These are phyloP conservation scores for Dasypogon diadema DNA, from an alignment of 2,888 invertebrate genomes.

Conservation along the genomic window DNA sequence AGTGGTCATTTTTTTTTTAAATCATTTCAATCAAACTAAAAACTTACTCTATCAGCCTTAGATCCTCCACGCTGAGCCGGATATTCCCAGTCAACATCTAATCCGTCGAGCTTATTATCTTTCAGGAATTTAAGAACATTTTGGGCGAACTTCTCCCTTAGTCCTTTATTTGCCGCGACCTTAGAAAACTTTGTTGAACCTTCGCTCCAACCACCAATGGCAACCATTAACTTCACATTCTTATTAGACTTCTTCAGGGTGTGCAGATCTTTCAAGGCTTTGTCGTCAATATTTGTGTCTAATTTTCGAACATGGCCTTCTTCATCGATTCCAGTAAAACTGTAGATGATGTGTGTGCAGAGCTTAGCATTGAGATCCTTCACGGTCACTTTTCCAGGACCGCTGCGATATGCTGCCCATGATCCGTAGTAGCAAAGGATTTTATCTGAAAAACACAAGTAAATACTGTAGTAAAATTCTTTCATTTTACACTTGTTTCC, in stretches of 20 bases:
- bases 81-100: slow-evolving; percentile 77
- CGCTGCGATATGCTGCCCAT: slow-evolving; percentile 76
- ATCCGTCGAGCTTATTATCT: slow-evolving; percentile 72
- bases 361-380: slow-evolving; percentile 73
- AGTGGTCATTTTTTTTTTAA: no score
- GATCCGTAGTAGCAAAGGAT: slow-evolving; percentile 78
- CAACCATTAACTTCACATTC: slow-evolving; percentile 68
- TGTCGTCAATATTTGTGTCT: slow-evolving; percentile 70
- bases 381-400: slow-evolving; percentile 74
- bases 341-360: slow-evolving; percentile 79
- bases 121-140: slow-evolving; percentile 69
- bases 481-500: not conserved
- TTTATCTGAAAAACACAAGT: slow-evolving; percentile 70
- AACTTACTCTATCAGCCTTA: slow-evolving; percentile 59
- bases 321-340: slow-evolving; percentile 74
- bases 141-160: slow-evolving; percentile 68
- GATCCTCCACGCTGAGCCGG: slow-evolving; percentile 70
- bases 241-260: slow-evolving; percentile 68
- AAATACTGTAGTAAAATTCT: not conserved
- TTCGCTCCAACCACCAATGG: slow-evolving; percentile 74
- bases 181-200: slow-evolving; percentile 69
- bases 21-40: slow-evolving; percentile 12
- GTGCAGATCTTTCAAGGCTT: slow-evolving; percentile 67
- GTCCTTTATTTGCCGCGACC: slow-evolving; percentile 61
- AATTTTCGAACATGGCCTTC: slow-evolving; percentile 70